A percentile compares a stretch with the other conserved stretches of the same genome.
Conservation (phyloP, 2,113 vertebrate genomes). For the Seriola aureovittata region DNA sequence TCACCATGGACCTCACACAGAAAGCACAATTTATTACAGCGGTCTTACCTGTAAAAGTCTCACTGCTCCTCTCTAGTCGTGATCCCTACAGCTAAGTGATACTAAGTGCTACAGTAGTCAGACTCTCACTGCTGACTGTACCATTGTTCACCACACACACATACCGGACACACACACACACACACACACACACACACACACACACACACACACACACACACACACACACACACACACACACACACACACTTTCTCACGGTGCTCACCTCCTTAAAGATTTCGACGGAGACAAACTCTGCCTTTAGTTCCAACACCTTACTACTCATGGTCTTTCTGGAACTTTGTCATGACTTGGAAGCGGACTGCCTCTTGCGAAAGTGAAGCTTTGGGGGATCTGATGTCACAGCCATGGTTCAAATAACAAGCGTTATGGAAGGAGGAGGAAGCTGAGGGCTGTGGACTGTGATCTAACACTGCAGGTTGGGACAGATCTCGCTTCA, state of each 20-base stretch:
- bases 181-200: neutral
- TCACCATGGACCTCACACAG: conserved; percentile 78
- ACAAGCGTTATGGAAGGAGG: conserved; percentile 76
- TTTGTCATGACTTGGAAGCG: conserved; percentile 63
- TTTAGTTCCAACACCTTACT: conserved; percentile 8
- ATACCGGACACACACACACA: neutral
- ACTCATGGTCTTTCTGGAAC: conserved; percentile 54
- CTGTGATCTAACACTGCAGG: conserved; percentile 80
- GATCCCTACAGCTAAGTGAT: conserved; percentile 52
- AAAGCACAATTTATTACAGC: conserved; percentile 61
- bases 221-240: conserved; percentile 17
- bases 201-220: conserved; percentile 13
- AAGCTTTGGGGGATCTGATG: conserved; percentile 79
- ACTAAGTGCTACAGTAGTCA: conserved; percentile 30
- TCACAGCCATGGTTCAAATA: conserved; percentile 79
- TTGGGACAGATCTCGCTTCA: conserved; percentile 82
- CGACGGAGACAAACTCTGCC: conserved; percentile 36
- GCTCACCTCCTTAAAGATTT: conserved; percentile 34
- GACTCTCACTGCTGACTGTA: conserved; percentile 30
- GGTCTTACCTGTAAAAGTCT: conserved; percentile 72
- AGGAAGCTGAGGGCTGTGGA: conserved; percentile 71
- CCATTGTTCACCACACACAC: conserved; percentile 33
- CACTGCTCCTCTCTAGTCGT: conserved; percentile 47
- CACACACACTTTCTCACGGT: conserved; percentile 48
- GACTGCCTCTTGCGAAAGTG: conserved; percentile 75